Evolutionary conservation across 1,140 invertebrate genomes (phyloP).

Genomic region (Mya arenaria): DNA sequence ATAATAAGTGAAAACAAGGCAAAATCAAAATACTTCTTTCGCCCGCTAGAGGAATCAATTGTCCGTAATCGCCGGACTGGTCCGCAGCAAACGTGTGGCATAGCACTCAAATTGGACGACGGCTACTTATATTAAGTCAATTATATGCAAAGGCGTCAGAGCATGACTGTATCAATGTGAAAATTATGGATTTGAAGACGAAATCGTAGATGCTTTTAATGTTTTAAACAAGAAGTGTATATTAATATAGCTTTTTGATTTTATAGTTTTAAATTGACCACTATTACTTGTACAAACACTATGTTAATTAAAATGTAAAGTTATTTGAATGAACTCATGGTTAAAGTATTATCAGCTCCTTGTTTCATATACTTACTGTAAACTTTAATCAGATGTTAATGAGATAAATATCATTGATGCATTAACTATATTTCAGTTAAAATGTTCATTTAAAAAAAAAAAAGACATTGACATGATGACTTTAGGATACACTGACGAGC

Average conservation of each 20-base stretch:
- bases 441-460: too few relatives aligned
- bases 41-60: constrained; percentile 1
- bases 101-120: constrained; percentile 14
- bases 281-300: too few relatives aligned
- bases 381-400: too few relatives aligned
- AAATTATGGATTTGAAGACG: constrained; percentile 15
- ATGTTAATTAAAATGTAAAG: too few relatives aligned
- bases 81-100: constrained; percentile 22
- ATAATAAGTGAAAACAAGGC: constrained; percentile 18
- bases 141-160: neutral
- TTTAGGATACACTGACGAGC: too few relatives aligned
- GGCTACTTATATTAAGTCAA: too few relatives aligned
- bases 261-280: too few relatives aligned
- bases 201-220: neutral
- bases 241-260: neutral
- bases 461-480: too few relatives aligned
- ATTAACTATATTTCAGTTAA: too few relatives aligned
- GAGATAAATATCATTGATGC: neutral
- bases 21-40: constrained; percentile 21
- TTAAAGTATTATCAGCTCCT: too few relatives aligned
- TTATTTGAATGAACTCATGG: too few relatives aligned
- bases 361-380: too few relatives aligned
- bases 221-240: neutral
- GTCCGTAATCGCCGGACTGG: neutral
- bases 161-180: neutral